Evolutionary conservation across 2,888 invertebrate species (phyloP).

Genomic region (Schizaphis graminum): DNA sequence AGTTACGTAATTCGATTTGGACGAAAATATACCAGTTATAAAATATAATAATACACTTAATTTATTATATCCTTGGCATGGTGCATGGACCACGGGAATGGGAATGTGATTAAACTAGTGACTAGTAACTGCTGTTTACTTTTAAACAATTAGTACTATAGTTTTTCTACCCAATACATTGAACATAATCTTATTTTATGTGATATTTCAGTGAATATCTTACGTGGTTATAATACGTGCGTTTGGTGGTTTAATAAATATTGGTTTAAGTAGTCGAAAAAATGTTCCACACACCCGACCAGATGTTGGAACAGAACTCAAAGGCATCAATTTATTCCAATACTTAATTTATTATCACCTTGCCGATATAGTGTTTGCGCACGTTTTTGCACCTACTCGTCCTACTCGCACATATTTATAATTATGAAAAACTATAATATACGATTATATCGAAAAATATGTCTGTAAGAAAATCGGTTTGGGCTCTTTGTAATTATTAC

Average conservation of each 20-base stretch:
- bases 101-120: background rate
- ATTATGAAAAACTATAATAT: background rate
- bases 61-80: background rate
- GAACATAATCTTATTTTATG: background rate
- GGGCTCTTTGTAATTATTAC: background rate
- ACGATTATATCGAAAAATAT: background rate
- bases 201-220: background rate
- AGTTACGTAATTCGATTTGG: background rate
- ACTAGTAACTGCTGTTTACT: background rate
- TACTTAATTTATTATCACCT: background rate
- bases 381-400: background rate
- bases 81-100: background rate
- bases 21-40: background rate
- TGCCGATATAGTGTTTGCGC: background rate
- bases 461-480: background rate
- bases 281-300: background rate
- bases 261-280: background rate
- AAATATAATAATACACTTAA: background rate
- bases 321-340: background rate
- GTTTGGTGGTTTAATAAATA: background rate
- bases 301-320: background rate
- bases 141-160: background rate
- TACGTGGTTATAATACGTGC: background rate
- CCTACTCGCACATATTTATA: background rate
- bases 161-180: background rate